A percentile compares a stretch with the other conserved stretches of the same genome.
phyloP scores from a whole-genome alignment of 2,113 vertebrate genomes.

The Dipodomys spectabilis region DNA sequence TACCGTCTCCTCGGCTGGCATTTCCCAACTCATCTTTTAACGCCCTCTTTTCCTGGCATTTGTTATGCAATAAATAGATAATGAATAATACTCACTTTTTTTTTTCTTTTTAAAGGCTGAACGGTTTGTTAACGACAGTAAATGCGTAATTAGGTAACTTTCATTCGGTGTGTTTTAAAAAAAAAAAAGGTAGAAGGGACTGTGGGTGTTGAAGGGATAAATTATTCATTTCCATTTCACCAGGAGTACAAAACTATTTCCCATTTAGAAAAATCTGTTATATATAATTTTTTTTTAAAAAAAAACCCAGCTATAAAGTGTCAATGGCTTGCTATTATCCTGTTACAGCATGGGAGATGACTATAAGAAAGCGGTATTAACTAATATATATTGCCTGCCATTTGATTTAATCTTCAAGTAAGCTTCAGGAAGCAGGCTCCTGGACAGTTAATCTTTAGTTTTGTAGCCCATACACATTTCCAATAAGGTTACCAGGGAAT shows the following conservation, averaged over 20 bases:
- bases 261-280: conserved; percentile 72
- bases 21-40: conserved; percentile 78
- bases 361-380: conserved; percentile 86
- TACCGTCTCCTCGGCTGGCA: conserved; percentile 43
- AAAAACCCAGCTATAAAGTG: conserved; percentile 69
- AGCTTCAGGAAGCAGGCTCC: conserved; percentile 88
- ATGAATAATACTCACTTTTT: conserved; percentile 68
- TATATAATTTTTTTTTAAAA: conserved; percentile 70
- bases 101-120: conserved; percentile 59
- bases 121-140: conserved; percentile 79
- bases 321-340: conserved; percentile 79
- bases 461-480: conserved; percentile 89
- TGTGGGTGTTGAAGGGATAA: conserved; percentile 79
- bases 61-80: conserved; percentile 74
- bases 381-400: conserved; percentile 88
- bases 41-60: conserved; percentile 64
- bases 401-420: conserved; percentile 91
- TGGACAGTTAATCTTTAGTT: conserved; percentile 89
- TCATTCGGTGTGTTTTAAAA: conserved; percentile 55
- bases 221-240: conserved; percentile 81
- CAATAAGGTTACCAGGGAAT: conserved; percentile 89
- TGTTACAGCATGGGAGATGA: conserved; percentile 77
- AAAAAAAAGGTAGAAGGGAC: conserved; percentile 78
- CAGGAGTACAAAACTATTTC: conserved; percentile 74
- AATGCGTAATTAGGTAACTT: conserved; percentile 80